A percentile compares a stretch with the other conserved stretches of the same genome.
phyloP scores from a whole-genome alignment of 1,140 invertebrate species.

The Sycophaga agraensis region DNA sequence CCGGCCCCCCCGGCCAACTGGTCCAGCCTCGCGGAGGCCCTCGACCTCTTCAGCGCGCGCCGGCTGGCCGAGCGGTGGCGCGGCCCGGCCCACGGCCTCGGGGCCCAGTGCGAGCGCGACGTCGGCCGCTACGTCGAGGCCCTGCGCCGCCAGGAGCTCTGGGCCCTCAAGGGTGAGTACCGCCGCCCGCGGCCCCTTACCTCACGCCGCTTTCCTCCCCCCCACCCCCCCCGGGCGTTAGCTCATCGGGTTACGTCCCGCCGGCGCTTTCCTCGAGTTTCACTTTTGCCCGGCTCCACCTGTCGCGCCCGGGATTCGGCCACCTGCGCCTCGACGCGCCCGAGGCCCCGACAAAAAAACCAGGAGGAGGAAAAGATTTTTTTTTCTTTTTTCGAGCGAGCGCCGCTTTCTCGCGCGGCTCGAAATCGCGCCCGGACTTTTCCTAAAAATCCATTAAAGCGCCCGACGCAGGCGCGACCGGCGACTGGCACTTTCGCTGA shows the following conservation, averaged over 20 bases:
- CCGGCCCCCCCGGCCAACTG: slow-evolving; percentile 33
- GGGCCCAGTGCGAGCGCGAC: slow-evolving; percentile 60
- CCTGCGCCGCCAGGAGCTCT: slow-evolving; percentile 62
- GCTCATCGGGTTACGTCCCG: no score
- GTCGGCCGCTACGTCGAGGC: slow-evolving; percentile 66
- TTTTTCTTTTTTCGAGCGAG: neutral
- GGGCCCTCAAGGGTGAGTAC: slow-evolving; percentile 75
- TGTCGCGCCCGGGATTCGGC: no score
- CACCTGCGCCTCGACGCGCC: no score
- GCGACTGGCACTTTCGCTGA: no score
- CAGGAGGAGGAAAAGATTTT: no score
- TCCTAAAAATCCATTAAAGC: no score
- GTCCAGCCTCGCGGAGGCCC: slow-evolving; percentile 47
- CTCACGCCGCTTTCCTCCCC: neutral
- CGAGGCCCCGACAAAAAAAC: neutral
- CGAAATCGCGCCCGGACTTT: no score
- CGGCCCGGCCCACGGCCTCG: slow-evolving; percentile 38
- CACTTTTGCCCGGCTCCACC: no score
- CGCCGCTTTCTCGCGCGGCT: neutral
- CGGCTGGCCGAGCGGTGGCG: slow-evolving; percentile 52
- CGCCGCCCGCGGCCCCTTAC: neutral
- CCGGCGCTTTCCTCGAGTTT: no score
- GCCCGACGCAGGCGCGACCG: no score
- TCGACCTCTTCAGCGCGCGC: slow-evolving; percentile 57
- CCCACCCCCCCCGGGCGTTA: neutral